These are phyloP conservation scores for Poecilus cupreus DNA, from an alignment of 2,888 invertebrate genomes.

Conservation along the genomic window DNA sequence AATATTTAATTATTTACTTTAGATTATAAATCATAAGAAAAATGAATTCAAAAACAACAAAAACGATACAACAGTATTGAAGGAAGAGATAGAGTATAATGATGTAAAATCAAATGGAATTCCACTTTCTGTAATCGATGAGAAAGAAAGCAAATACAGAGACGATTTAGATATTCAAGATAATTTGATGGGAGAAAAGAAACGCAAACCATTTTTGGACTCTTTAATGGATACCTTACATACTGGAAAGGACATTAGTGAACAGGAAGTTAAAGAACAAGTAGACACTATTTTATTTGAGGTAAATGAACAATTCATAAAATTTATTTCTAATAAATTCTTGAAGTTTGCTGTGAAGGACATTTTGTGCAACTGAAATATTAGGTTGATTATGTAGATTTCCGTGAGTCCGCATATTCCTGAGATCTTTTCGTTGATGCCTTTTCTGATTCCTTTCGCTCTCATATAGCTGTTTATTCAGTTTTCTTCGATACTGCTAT, in stretches of 20 bases:
- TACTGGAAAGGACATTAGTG: constrained; percentile 82
- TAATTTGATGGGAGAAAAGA: constrained; percentile 85
- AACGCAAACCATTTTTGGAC: constrained; percentile 91
- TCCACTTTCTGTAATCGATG: not conserved
- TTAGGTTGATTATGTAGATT: no score
- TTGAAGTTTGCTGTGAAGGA: no score
- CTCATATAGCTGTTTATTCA: no score
- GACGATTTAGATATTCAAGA: constrained; percentile 88
- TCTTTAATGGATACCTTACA: constrained; percentile 86
- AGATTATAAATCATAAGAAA: constrained; percentile 84
- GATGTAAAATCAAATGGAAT: not conserved
- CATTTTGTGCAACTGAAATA: no score
- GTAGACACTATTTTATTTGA: constrained; percentile 92
- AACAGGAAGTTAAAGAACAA: constrained; percentile 88
- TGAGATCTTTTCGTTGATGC: no score
- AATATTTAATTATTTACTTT: constrained; percentile 48
- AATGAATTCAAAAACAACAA: constrained; percentile 77
- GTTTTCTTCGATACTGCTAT: no score
- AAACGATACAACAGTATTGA: constrained; percentile 35
- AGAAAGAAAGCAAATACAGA: constrained; percentile 69
- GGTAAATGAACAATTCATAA: constrained; percentile 71
- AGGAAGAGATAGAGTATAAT: constrained; percentile 14
- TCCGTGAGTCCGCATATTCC: no score
- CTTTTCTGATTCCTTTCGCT: no score
- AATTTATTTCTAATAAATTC: no score